phyloP scores from a whole-genome alignment of 1,140 invertebrate genomes.

The Aphidius gifuensis region DNA sequence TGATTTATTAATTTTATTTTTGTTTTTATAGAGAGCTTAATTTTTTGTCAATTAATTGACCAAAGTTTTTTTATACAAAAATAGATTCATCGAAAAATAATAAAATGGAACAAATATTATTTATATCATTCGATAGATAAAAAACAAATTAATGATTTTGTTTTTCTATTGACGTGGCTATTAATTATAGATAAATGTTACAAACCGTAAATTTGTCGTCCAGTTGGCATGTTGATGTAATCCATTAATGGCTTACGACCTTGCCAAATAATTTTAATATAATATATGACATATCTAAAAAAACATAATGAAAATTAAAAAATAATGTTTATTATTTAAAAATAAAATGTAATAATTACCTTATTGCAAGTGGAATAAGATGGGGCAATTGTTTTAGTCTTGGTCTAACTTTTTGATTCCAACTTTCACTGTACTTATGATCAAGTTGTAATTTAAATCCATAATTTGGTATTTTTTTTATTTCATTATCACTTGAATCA shows the following conservation, averaged over 20 bases:
- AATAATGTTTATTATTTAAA: slow-evolving; percentile 15
- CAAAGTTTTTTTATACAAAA: too few species aligned
- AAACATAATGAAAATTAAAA: slow-evolving; percentile 31
- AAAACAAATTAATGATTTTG: slow-evolving; percentile 17
- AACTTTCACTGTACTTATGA: slow-evolving; percentile 71
- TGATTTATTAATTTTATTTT: too few species aligned
- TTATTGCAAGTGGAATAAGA: slow-evolving; percentile 60
- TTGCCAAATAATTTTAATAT: slow-evolving; percentile 58
- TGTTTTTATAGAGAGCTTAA: too few species aligned
- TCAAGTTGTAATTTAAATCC: slow-evolving; percentile 69
- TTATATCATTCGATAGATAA: slow-evolving; percentile 19
- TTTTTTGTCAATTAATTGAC: too few species aligned
- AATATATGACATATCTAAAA: slow-evolving; percentile 67
- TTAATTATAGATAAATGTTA: slow-evolving; percentile 20
- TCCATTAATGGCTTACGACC: slow-evolving; percentile 69
- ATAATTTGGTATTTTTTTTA: slow-evolving; percentile 51
- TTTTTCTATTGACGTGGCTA: not conserved
- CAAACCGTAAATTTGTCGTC: slow-evolving; percentile 75
- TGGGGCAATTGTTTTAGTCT: slow-evolving; percentile 63
- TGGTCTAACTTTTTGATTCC: slow-evolving; percentile 65
- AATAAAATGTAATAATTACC: slow-evolving; percentile 43
- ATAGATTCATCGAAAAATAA: too few species aligned
- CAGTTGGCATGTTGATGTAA: slow-evolving; percentile 61
- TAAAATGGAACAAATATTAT: not conserved
- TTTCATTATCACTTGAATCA: not conserved